Percentiles rank a stretch among this genome's conserved stretches.
phyloP scores from a whole-genome alignment of 2,888 invertebrate genomes.

The Neocrepidodera transversa region DNA sequence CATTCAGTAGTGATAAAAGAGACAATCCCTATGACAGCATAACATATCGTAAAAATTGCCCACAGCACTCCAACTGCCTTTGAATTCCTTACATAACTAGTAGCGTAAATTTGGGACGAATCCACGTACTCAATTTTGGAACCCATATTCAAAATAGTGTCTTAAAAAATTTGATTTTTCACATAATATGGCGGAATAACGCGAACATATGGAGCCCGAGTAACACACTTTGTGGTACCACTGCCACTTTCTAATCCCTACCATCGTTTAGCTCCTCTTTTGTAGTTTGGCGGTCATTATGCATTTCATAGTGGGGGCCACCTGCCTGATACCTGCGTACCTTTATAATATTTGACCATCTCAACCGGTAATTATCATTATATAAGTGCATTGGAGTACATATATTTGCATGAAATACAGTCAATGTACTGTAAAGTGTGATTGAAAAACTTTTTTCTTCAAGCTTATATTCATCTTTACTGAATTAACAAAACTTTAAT shows the following conservation, averaged over 20 bases:
- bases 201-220: constrained; percentile 19
- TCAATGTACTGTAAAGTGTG: no score
- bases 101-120: constrained; percentile 88
- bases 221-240: constrained; percentile 16
- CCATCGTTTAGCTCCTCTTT: constrained; percentile 19
- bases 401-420: no score
- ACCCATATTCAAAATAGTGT: constrained; percentile 68
- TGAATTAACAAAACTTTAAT: no score
- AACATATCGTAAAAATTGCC: constrained; percentile 97
- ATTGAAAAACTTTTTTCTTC: no score
- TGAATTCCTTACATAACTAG: constrained; percentile 89
- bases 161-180: background rate
- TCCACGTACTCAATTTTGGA: constrained; percentile 93
- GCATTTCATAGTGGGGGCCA: constrained; percentile 8
- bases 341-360: background rate
- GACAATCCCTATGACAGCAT: constrained; percentile 93
- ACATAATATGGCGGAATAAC: constrained; percentile 17
- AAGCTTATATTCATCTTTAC: no score
- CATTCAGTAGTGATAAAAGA: constrained; percentile 92
- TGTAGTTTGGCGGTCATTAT: constrained; percentile 14
- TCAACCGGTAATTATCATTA: no score
- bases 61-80: constrained; percentile 96
- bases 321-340: background rate
- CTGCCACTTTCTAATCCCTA: constrained; percentile 30
- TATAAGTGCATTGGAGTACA: no score